Evolutionary conservation across 2,797 vertebrate species (phyloP).

Genomic region (Uromys caudimaculatus): DNA sequence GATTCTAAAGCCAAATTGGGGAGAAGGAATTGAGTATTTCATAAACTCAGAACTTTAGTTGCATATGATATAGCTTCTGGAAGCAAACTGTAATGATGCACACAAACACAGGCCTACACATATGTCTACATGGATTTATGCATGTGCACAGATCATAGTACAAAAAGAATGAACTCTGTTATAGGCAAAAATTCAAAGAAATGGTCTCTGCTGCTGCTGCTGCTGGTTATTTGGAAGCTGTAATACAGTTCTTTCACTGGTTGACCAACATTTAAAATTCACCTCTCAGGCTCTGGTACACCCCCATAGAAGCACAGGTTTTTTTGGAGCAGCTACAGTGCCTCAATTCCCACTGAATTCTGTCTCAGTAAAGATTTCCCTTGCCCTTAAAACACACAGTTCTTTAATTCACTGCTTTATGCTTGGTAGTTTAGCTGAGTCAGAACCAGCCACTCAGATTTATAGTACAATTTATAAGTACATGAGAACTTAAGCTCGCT

Average conservation of each 20-base stretch:
- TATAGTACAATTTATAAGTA: background rate
- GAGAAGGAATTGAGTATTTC: background rate
- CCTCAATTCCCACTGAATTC: background rate
- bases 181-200: background rate
- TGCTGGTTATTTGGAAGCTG: background rate
- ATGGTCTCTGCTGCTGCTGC: background rate
- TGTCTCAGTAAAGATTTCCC: background rate
- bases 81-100: background rate
- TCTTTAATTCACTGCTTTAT: background rate
- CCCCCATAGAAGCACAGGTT: background rate
- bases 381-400: background rate
- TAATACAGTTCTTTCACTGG: background rate
- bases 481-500: background rate
- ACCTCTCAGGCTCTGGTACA: background rate
- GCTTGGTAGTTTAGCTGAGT: background rate
- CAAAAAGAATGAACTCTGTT: background rate
- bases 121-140: background rate
- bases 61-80: background rate
- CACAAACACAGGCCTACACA: background rate
- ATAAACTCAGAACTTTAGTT: background rate
- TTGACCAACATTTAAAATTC: background rate
- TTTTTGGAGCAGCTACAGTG: background rate
- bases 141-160: rapidly evolving
- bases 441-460: background rate
- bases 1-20: background rate